Evolutionary conservation across 2,113 vertebrate species (phyloP), one percentile per base, ranked within the genome.

Genomic region (Elachura formosa): DNA sequence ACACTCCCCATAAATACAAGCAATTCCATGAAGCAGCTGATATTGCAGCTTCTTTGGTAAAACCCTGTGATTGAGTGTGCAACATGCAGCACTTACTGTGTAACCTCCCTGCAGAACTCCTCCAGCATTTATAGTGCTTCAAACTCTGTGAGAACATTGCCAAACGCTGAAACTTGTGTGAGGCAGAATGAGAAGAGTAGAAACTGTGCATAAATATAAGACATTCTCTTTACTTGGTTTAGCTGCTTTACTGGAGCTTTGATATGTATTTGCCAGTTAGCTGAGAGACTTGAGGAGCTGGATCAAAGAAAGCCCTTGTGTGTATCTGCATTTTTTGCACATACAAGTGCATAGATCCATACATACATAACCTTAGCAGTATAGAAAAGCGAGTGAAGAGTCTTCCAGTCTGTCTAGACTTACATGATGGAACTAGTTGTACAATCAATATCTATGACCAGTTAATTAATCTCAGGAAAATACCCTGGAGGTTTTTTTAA

Each of bases 11-110:
- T 94, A 93, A 96, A 96, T 69, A 94, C 40, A 66, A 73, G 78
- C 62, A 93, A 55, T 76, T 83, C 59, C 87, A 79, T 69, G 90
- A 93, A 95, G 41, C 61, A 90, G 91, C 93, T 96, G 96, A 94
- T 93, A 76, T 3, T 82, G 93, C 91, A 96, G 54, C 59, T 95
- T 89, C 90, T 91, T 80, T 75, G 84, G 87, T 82, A 90, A 87
- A 94, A 41, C 40, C 56, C 64, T 8, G 13, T 85, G 76, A 93
- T 92, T 94, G 78, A 93, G 67, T 51, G 52, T 24, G 18, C 24
- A 64, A 83, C 46, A 73, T 22, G 10, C 40, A 18, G 69, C 15
- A 3, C 51, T 84, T 55, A 58, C 66, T 52, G 74, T 34, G 77
- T 48, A 49, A 76, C 59, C 59, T 84, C 14, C 40, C 40, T 79